phyloP scores from a whole-genome alignment of 1,140 invertebrate species.

The Oncopodura yosiiana region DNA sequence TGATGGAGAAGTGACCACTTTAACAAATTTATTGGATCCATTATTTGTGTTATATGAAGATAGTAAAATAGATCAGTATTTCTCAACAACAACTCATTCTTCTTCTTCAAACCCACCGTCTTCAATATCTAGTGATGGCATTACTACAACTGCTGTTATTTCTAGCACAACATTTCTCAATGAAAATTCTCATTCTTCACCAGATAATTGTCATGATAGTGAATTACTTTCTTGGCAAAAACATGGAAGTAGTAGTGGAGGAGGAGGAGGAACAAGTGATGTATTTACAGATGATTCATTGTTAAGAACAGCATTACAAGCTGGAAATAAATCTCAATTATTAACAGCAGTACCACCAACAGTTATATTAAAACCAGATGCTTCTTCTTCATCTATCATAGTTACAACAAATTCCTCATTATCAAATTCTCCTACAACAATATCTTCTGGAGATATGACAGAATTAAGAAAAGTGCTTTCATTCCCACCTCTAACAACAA shows the following conservation, averaged over 20 bases:
- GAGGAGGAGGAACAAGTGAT: background rate
- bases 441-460: conserved; percentile 22
- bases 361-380: background rate
- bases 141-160: too few species aligned
- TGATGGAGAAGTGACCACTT: conserved; percentile 31
- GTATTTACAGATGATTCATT: conserved; percentile 30
- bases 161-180: conserved; percentile 26
- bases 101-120: background rate
- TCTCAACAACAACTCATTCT: background rate
- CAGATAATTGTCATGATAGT: conserved; percentile 4
- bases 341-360: background rate
- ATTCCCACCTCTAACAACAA: conserved; percentile 25
- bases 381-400: background rate
- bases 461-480: conserved; percentile 31
- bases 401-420: conserved; percentile 1
- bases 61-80: conserved; percentile 22
- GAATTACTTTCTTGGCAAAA: conserved; percentile 26
- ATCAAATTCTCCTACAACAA: background rate
- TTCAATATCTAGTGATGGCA: conserved; percentile 29
- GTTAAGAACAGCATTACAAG: conserved; percentile 27
- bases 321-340: conserved; percentile 23
- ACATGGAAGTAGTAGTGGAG: conserved; percentile 2
- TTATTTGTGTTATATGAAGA: conserved; percentile 32
- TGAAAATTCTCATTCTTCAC: conserved; percentile 2
- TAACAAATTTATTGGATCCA: conserved; percentile 33